Evolutionary conservation across 2,888 invertebrate species (phyloP).

Genomic region (Cephus spinipes): DNA sequence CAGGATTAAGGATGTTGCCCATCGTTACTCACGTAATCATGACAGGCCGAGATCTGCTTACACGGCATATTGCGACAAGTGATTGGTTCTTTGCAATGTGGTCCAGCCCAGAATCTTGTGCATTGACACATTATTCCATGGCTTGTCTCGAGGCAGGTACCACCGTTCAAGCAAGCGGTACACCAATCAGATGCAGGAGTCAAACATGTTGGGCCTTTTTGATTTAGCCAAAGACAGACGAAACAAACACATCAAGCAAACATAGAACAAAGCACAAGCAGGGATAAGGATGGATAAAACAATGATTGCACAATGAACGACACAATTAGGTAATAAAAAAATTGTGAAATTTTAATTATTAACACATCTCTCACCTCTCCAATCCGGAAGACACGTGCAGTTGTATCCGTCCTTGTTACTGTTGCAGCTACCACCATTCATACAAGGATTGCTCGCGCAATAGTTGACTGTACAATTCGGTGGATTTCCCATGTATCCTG

Average conservation of each 20-base stretch:
- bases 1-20: neutral
- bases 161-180: slow-evolving; percentile 69
- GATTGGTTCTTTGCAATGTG: slow-evolving; percentile 67
- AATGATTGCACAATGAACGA: neutral
- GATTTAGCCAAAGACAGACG: slow-evolving; percentile 18
- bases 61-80: slow-evolving; percentile 71
- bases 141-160: slow-evolving; percentile 61
- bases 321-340: neutral
- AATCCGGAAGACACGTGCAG: slow-evolving; percentile 79
- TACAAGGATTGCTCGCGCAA: slow-evolving; percentile 80
- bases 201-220: slow-evolving; percentile 49
- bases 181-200: slow-evolving; percentile 54
- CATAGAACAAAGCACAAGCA: slow-evolving; percentile 18
- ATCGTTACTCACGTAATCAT: slow-evolving; percentile 73
- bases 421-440: slow-evolving; percentile 80
- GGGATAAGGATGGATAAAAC: neutral
- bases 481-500: slow-evolving; percentile 68
- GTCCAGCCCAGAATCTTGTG: slow-evolving; percentile 56
- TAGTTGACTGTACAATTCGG: slow-evolving; percentile 68
- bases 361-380: slow-evolving; percentile 70
- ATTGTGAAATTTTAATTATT: neutral
- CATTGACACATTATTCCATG: slow-evolving; percentile 54
- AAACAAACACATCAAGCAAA: slow-evolving; percentile 27
- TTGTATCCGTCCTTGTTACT: slow-evolving; percentile 72
- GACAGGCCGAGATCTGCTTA: slow-evolving; percentile 72